Conservation (phyloP, 2,113 vertebrate species). For the Mus musculus region DNA sequence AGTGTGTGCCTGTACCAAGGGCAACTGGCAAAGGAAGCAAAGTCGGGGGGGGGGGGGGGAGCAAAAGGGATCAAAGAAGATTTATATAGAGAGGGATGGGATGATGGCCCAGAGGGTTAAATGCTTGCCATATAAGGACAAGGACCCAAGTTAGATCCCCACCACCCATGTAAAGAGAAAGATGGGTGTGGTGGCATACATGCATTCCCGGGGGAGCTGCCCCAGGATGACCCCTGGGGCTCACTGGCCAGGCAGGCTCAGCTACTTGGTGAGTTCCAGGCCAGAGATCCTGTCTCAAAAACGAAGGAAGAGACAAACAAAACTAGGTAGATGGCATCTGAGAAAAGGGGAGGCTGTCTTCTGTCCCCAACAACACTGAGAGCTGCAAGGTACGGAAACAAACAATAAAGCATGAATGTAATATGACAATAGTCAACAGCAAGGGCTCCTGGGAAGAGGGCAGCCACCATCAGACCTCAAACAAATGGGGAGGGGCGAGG, state of each 20-base stretch:
- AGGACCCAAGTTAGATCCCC: background rate
- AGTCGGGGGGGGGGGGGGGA: no score
- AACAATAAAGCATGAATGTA: background rate
- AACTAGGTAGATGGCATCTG: background rate
- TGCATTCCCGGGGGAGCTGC: background rate
- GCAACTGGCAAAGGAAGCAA: rapidly evolving
- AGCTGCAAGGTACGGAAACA: background rate
- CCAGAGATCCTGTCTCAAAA: background rate
- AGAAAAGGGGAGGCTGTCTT: background rate
- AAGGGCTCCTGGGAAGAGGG: background rate
- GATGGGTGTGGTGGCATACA: no score
- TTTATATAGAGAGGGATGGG: background rate
- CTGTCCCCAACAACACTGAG: background rate
- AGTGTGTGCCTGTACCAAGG: no score
- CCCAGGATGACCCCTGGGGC: no score
- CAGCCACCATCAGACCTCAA: background rate
- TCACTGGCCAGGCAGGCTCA: background rate
- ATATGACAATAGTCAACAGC: background rate
- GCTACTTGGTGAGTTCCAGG: background rate
- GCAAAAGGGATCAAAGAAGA: background rate
- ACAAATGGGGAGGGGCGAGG: background rate
- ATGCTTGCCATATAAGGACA: background rate
- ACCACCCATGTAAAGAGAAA: background rate
- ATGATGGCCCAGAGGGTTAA: background rate
- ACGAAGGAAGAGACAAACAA: background rate